Evolutionary conservation across 2,113 vertebrate genomes (phyloP), one percentile per base, ranked within the genome.

Genomic region (Syrrhaptes paradoxus): DNA sequence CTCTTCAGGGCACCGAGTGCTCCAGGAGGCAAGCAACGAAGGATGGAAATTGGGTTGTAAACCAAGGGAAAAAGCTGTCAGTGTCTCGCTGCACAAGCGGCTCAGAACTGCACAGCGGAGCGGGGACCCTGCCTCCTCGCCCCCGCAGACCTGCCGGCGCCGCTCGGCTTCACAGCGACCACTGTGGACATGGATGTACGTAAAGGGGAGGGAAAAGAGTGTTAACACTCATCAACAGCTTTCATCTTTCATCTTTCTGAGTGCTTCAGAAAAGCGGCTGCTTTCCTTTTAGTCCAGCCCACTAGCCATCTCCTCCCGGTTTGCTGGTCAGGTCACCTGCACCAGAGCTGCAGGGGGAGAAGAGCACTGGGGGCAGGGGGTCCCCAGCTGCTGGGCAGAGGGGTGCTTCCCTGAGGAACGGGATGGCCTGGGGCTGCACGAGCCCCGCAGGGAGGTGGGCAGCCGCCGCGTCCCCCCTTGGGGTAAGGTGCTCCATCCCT

Each of bases 361-460:
- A 49, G 22, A 57, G 55, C 66, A 32, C 22, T 6, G 0, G 20
- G 48, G 26, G 20, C 1, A 0, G 62, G 72, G 41, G 21, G 4
- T 17, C 12, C 15, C 13, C 1, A 0, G 21, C 9, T 38, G 13
- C 45, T 3, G 11, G 55, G 84, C 61, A 62, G 28, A n/a, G 36
- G 49, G 65, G 21, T 18, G 43, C 43, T 58, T 24, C 32, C 46
- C 28, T 20, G 57, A 24, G 36, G 59, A 55, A 12, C 2, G 0
- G 28, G 36, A 6, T 1, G 10, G 28, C 49, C 58, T 3, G 0
- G 28, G 32, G 43, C 43, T 32, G 10, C 4, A 0, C 0, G 7
- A 63, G 74, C 49, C 6, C 25, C 0, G 0, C 16, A 3, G 54
- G 43, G 41, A 46, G 17, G 29, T 6, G 15, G 45, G 14, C 2